A percentile compares a stretch with the other conserved stretches of the same genome.
These are phyloP conservation scores for Vicugna pacos DNA, from an alignment of 2,113 vertebrate genomes.

Conservation along the genomic window DNA sequence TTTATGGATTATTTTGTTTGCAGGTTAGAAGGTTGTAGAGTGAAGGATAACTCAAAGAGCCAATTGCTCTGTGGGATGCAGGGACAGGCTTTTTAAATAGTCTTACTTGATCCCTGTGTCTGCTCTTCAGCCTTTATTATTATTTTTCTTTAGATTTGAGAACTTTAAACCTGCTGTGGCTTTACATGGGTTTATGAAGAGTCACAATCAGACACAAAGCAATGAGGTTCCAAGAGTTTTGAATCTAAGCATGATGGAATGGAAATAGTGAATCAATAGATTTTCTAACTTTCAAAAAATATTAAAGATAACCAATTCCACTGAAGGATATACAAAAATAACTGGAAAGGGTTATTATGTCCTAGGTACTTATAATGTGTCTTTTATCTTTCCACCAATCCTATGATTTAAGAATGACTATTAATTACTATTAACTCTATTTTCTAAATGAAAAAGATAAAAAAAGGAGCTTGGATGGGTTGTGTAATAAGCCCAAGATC, in stretches of 20 bases:
- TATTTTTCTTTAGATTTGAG: background rate
- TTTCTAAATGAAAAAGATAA: background rate
- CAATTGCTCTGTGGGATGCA: background rate
- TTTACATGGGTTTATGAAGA: background rate
- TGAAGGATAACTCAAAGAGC: background rate
- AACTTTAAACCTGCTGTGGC: background rate
- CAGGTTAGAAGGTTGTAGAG: background rate
- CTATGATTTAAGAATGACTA: background rate
- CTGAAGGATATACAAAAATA: background rate
- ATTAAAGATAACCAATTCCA: background rate
- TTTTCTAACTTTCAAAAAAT: background rate
- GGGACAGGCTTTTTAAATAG: background rate
- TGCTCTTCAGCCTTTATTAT: background rate
- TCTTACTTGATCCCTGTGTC: background rate
- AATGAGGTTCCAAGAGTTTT: background rate
- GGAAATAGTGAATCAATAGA: background rate
- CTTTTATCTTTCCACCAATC: background rate
- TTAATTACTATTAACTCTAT: background rate
- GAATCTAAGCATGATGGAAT: background rate
- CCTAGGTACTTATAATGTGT: background rate
- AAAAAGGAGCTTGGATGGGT: rapidly evolving
- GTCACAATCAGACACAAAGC: background rate
- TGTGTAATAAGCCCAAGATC: background rate
- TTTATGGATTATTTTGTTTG: constrained; percentile 25
- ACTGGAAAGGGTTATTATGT: background rate